Evolutionary conservation across 2,888 invertebrate species (phyloP).

Genomic region (Opisthograptis luteolata): DNA sequence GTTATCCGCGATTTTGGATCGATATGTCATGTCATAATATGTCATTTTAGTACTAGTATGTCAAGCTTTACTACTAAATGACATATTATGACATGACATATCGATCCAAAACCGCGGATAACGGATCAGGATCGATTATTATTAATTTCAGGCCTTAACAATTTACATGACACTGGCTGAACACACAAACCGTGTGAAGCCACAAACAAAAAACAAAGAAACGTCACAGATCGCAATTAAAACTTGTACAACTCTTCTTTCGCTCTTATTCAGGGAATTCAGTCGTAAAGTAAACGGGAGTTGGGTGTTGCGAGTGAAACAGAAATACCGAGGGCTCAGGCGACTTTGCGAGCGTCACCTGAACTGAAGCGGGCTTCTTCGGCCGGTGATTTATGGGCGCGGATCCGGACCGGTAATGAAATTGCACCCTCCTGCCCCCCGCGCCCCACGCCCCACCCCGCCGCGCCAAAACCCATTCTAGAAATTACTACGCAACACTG

Average conservation of each 20-base stretch:
- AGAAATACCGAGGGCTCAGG: slow-evolving; percentile 73
- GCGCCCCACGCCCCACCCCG: slow-evolving; percentile 57
- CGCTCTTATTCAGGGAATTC: slow-evolving; percentile 69
- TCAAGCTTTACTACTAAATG: too few species aligned
- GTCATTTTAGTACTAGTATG: too few species aligned
- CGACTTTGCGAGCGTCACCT: slow-evolving; percentile 81
- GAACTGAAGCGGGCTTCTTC: slow-evolving; percentile 84
- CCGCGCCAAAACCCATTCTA: slow-evolving; percentile 72
- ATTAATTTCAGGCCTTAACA: too few species aligned
- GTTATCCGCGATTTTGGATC: too few species aligned
- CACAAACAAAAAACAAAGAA: too few species aligned
- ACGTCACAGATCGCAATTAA: slow-evolving; percentile 41
- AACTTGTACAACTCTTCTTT: slow-evolving; percentile 27
- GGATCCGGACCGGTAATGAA: slow-evolving; percentile 85
- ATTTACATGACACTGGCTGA: too few species aligned
- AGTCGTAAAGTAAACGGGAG: slow-evolving; percentile 78
- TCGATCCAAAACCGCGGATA: too few species aligned
- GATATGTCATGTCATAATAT: too few species aligned
- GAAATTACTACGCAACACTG: slow-evolving; percentile 82
- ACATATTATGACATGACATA: too few species aligned
- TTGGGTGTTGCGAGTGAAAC: slow-evolving; percentile 65
- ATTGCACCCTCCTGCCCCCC: slow-evolving; percentile 80
- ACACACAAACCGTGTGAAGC: too few species aligned
- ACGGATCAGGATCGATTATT: too few species aligned
- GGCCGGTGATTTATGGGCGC: slow-evolving; percentile 84